Evolutionary conservation across 2,888 invertebrate species (phyloP), one percentile per base, ranked within the genome.

Genomic region (Ochlodes sylvanus): DNA sequence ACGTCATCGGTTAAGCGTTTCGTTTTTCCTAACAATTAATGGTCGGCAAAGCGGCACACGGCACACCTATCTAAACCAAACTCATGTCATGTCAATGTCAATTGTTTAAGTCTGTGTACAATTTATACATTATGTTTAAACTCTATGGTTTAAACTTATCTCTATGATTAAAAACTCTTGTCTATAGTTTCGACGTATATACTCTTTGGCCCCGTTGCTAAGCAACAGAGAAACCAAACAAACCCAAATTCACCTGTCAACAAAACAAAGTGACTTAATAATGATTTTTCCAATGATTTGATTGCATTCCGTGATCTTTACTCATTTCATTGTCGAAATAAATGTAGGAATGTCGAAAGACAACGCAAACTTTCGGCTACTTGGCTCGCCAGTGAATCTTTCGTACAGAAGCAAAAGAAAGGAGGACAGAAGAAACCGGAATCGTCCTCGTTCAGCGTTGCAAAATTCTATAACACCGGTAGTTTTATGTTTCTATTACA

Each of bases 371-470:
- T 76, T 93, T 73, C 86, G 93, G 73, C 83, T 93, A 65, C 79
- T 90, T 47, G 93, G 93, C 71, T 92, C 93, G 52, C 93, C 92
- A 70, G 92, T 93, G 68, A 92, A 92, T 75, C 80, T 93, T 42
- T 85, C 88, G 0, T 89, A 91, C 68, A 83, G 92, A 70, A 83
- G 81, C 73, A 92, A 92, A 77, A 92, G 88, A 73, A 90, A 88
- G 70, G 90, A 91, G 75, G 92, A 90, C 17, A 88, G 80, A 72
- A 90, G 86, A 70, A 88, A 87, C 70, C 79, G 86, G 19, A 90
- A 87, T 69, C 79, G 93, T 27, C 93, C 93, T 0, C 82, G 93
- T 14, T 93, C 93, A 9, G 93, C 93, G 1, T 76, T 92, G 41
- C 91, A 87, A 74, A 89, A 84, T 71, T 88, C 90, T 70, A 85